phyloP scores from a whole-genome alignment of 2,797 vertebrate species.

The Typhlichthys subterraneus region DNA sequence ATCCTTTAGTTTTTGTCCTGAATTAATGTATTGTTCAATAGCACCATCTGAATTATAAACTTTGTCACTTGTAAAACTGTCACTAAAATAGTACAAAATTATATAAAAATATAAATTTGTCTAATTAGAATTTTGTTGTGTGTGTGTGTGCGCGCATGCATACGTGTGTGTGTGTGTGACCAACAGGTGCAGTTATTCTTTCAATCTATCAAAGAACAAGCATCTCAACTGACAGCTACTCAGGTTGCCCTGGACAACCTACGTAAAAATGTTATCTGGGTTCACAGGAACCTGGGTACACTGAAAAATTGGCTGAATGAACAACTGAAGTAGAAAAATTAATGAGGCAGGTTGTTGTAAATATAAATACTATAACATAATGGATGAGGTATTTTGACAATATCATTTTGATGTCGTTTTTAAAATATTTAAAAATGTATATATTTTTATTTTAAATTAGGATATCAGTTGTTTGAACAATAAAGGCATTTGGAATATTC shows the following conservation, averaged over 20 bases:
- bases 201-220: conserved; percentile 74
- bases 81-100: background rate
- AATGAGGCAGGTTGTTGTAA: background rate
- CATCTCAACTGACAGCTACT: conserved; percentile 72
- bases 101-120: no score
- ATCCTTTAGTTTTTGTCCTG: no score
- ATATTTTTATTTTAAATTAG: conserved; percentile 16
- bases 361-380: no score
- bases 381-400: background rate
- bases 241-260: conserved; percentile 75
- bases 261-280: conserved; percentile 77
- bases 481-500: background rate
- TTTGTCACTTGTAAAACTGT: no score
- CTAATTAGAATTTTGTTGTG: background rate
- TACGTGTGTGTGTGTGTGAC: conserved; percentile 21
- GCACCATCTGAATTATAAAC: no score
- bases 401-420: conserved; percentile 29
- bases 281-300: conserved; percentile 74
- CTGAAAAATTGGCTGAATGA: conserved; percentile 72
- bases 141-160: conserved; percentile 6
- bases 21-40: no score
- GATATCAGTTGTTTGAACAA: conserved; percentile 6
- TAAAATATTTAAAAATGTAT: background rate
- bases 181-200: conserved; percentile 81
- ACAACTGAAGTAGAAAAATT: conserved; percentile 34